phyloP scores from a whole-genome alignment of 2,113 vertebrate species.

The Lycaon pictus region DNA sequence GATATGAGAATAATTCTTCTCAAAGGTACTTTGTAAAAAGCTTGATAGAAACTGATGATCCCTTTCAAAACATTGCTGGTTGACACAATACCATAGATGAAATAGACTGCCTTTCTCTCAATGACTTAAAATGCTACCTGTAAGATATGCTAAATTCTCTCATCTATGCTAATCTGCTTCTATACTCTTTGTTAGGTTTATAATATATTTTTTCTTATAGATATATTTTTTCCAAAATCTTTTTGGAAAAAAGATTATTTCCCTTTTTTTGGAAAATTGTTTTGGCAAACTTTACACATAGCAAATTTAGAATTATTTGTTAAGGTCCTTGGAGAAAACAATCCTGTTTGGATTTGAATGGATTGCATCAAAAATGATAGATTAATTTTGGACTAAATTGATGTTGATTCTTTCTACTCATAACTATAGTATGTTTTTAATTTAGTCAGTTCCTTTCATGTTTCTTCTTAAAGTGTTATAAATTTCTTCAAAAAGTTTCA shows the following conservation, averaged over 20 bases:
- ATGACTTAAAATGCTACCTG: not conserved
- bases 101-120: not conserved
- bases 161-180: not conserved
- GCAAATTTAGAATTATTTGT: not conserved
- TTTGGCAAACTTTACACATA: not conserved
- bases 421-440: not conserved
- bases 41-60: not conserved
- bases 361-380: not conserved
- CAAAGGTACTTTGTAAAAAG: not conserved
- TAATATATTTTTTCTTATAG: not conserved
- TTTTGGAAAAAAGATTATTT: too few relatives aligned
- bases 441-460: not conserved
- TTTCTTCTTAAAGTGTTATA: not conserved
- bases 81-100: not conserved
- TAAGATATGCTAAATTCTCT: not conserved
- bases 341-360: not conserved
- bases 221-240: not conserved
- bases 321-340: not conserved
- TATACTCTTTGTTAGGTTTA: not conserved
- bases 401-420: not conserved
- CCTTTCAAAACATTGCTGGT: not conserved
- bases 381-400: not conserved
- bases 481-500: not conserved
- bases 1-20: not conserved
- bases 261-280: not conserved